phyloP scores from a whole-genome alignment of 2,113 vertebrate genomes.

The Hippopotamus amphibius region DNA sequence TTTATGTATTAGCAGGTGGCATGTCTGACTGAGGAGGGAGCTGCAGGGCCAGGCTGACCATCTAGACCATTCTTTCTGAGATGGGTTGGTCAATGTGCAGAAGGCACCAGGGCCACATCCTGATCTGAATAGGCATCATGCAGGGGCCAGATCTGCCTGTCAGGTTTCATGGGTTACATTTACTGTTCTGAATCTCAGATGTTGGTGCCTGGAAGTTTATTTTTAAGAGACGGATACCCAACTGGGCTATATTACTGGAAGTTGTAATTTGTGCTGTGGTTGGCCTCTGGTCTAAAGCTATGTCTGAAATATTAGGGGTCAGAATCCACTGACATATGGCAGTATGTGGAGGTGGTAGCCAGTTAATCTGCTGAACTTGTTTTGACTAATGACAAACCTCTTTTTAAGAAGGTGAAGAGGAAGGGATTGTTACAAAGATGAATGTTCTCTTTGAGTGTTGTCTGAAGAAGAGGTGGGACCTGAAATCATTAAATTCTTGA shows the following conservation, averaged over 20 bases:
- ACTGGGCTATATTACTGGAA: not conserved
- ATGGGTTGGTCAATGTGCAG: not conserved
- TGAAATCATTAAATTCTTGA: constrained; percentile 32
- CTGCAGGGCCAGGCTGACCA: not conserved
- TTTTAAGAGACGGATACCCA: constrained; percentile 25
- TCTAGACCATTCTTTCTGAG: not conserved
- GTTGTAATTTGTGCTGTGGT: not conserved
- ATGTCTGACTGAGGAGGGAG: not conserved
- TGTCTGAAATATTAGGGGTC: not conserved
- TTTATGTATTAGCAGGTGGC: not conserved
- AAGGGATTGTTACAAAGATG: not conserved
- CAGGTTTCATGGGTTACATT: not conserved
- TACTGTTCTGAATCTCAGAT: not conserved
- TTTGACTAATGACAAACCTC: constrained; percentile 25
- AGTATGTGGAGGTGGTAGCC: not conserved
- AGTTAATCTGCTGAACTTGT: constrained; percentile 45
- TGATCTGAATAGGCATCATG: not conserved
- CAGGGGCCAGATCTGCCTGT: not conserved
- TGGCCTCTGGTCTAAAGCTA: not conserved
- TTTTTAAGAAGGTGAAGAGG: constrained; percentile 49
- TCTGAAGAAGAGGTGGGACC: not conserved
- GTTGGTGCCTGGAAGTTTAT: constrained; percentile 4
- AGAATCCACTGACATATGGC: not conserved
- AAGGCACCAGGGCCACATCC: not conserved
- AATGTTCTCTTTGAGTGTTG: not conserved